These are phyloP conservation scores for Pasiphila rectangulata DNA, from an alignment of 2,888 invertebrate genomes.

Conservation along the genomic window DNA sequence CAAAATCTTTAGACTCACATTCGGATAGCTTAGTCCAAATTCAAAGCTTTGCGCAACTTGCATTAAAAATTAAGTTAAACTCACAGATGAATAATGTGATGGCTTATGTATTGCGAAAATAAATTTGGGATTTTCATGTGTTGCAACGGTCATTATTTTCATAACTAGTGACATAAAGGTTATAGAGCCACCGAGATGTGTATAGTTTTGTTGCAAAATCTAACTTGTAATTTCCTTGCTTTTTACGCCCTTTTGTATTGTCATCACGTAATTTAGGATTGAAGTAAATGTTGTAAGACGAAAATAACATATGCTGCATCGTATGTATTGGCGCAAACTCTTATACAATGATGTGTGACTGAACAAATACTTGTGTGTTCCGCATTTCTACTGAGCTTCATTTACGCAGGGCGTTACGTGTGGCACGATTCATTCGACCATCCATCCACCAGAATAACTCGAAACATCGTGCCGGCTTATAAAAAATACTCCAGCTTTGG, in stretches of 20 bases:
- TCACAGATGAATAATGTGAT: constrained; percentile 40
- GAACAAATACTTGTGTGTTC: constrained; percentile 79
- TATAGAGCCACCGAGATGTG: constrained; percentile 5
- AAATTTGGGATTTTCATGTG: constrained; percentile 31
- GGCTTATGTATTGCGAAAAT: constrained; percentile 44
- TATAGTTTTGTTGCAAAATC: constrained; percentile 17
- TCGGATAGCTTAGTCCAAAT: constrained; percentile 39
- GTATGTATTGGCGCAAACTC: constrained; percentile 72
- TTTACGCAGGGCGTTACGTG: constrained; percentile 71
- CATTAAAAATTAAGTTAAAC: constrained; percentile 41
- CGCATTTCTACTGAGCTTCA: constrained; percentile 78
- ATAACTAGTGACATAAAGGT: constrained; percentile 22
- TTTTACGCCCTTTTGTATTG: constrained; percentile 64
- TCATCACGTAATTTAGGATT: constrained; percentile 73
- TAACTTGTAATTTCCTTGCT: constrained; percentile 36
- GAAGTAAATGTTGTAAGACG: constrained; percentile 75
- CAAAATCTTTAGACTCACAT: constrained; percentile 50
- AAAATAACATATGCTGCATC: constrained; percentile 75
- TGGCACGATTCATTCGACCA: constrained; percentile 47
- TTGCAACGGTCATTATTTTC: constrained; percentile 27
- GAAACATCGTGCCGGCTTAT: constrained; percentile 27
- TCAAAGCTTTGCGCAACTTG: constrained; percentile 47
- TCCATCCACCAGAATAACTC: constrained; percentile 44
- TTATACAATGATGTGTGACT: constrained; percentile 79
- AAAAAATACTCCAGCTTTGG: constrained; percentile 19